These are phyloP conservation scores for Lasioglossum leucozonium DNA, from an alignment of 2,888 invertebrate genomes.

Conservation along the genomic window DNA sequence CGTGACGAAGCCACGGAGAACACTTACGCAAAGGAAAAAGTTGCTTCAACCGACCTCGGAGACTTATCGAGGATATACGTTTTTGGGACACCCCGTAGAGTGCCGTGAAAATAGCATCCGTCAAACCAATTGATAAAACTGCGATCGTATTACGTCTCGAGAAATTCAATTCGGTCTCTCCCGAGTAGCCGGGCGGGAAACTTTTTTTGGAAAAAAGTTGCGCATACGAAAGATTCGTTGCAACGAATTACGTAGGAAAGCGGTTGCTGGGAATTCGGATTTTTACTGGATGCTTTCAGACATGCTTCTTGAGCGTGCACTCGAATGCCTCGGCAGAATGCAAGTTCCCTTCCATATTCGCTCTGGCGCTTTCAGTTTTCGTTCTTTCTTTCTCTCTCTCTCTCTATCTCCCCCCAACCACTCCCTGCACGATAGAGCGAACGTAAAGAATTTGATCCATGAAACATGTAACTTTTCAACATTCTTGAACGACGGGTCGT, in stretches of 20 bases:
- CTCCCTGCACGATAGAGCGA: conserved; percentile 16
- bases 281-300: conserved; percentile 24
- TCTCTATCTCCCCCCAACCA: background rate
- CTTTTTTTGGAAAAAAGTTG: background rate
- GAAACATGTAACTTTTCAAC: conserved; percentile 17
- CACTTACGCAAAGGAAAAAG: too few species aligned
- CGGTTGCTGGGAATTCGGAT: conserved; percentile 13
- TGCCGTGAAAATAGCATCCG: background rate
- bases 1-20: too few species aligned
- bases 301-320: conserved; percentile 19
- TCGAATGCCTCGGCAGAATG: conserved; percentile 22
- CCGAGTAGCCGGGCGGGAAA: background rate
- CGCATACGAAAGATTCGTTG: background rate
- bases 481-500: background rate
- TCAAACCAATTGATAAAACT: conserved; percentile 5
- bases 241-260: conserved; percentile 32
- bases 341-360: conserved; percentile 37
- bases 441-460: conserved; percentile 34
- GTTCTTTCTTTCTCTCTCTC: background rate
- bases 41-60: too few species aligned
- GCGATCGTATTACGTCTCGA: background rate
- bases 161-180: conserved; percentile 20
- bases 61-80: too few species aligned
- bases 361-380: conserved; percentile 26
- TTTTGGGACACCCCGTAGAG: too few species aligned